phyloP scores from a whole-genome alignment of 2,113 vertebrate species.

The Tachycineta bicolor region DNA sequence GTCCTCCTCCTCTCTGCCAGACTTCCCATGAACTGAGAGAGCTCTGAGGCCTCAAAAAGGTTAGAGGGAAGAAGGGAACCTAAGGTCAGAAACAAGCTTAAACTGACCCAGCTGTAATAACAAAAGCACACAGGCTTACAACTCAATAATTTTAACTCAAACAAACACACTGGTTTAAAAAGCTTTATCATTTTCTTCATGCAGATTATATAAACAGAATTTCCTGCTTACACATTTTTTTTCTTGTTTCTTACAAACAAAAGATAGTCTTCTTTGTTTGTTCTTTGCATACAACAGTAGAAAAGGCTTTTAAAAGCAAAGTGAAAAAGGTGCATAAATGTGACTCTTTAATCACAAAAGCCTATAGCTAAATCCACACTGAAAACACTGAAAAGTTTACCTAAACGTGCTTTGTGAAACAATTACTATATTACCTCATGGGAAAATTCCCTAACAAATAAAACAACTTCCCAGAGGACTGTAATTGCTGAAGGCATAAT shows the following conservation, averaged over 20 bases:
- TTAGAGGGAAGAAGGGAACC: not conserved
- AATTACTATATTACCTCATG: not conserved
- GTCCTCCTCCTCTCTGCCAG: not conserved
- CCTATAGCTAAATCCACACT: not conserved
- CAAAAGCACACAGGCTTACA: constrained; percentile 51
- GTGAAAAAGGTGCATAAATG: not conserved
- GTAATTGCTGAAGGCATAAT: not conserved
- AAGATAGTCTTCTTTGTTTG: not conserved
- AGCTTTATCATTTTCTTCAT: not conserved
- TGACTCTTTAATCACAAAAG: not conserved
- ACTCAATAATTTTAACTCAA: not conserved
- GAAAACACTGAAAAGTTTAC: not conserved
- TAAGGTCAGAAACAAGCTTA: constrained; percentile 1
- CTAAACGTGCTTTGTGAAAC: not conserved
- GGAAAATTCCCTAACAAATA: not conserved
- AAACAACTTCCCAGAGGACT: not conserved
- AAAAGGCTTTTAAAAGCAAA: not conserved
- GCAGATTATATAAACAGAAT: not conserved
- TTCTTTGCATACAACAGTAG: not conserved
- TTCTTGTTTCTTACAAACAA: too few species aligned
- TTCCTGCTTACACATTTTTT: not conserved
- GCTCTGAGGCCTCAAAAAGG: constrained; percentile 29
- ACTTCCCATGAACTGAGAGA: constrained; percentile 56
- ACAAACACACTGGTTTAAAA: constrained; percentile 7
- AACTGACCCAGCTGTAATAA: constrained; percentile 80